phyloP scores from a whole-genome alignment of 1,140 invertebrate genomes.

The Colletes latitarsis region DNA sequence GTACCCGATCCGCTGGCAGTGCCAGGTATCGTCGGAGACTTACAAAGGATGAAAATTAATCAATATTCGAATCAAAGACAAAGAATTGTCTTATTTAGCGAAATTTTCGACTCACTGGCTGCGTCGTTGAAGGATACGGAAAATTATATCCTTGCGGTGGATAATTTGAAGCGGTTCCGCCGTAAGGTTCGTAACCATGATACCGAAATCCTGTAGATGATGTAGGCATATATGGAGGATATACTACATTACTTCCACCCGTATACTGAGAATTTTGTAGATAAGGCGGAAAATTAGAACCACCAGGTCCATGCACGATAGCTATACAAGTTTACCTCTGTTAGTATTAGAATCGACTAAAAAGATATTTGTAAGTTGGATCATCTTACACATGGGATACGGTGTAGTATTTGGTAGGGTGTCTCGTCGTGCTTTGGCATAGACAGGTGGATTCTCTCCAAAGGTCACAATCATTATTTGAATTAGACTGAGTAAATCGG shows the following conservation, averaged over 20 bases:
- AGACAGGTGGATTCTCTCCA: slow-evolving; percentile 97
- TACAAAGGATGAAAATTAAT: slow-evolving; percentile 34
- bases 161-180: slow-evolving; percentile 65
- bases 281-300: slow-evolving; percentile 69
- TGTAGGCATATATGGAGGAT: slow-evolving; percentile 77
- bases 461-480: slow-evolving; percentile 96
- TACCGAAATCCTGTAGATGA: slow-evolving; percentile 74
- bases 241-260: slow-evolving; percentile 63
- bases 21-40: slow-evolving; percentile 80
- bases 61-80: neutral
- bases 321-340: slow-evolving; percentile 66
- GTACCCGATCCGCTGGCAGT: slow-evolving; percentile 85
- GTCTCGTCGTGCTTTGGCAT: slow-evolving; percentile 85
- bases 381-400: slow-evolving; percentile 83
- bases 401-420: slow-evolving; percentile 77
- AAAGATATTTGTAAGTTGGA: neutral
- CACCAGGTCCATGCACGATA: slow-evolving; percentile 84
- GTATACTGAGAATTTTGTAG: slow-evolving; percentile 69
- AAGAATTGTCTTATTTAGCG: neutral
- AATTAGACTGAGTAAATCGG: slow-evolving; percentile 92
- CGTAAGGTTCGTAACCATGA: slow-evolving; percentile 72
- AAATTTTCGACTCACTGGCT: slow-evolving; percentile 70
- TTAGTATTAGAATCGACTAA: neutral
- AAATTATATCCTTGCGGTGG: slow-evolving; percentile 68
- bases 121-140: slow-evolving; percentile 67